Base-by-base conservation (phyloP, 1,140 invertebrate species). In the Halictus rubicundus region DNA sequence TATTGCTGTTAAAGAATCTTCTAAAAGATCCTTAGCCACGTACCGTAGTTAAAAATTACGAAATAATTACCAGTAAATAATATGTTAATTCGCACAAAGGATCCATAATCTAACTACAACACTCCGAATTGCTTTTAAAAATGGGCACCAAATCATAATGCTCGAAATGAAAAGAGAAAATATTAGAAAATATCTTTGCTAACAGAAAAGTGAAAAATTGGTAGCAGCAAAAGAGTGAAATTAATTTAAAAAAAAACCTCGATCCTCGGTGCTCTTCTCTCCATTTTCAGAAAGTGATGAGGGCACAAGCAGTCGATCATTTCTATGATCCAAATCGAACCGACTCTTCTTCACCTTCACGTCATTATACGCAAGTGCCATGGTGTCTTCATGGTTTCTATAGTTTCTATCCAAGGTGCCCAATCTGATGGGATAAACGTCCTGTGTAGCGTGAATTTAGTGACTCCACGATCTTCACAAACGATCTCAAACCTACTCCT, bases 261-360 rank as follows among this genome's bases (percentile, higher is more conserved):
- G 82, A n/a, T 23, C 71, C 12, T 75, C 57, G 1, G 68, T 61
- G 39, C 68, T 76, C 68, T 69, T 81, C 68, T 78, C 68, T 73
- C 72, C 64, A 23, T 77, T 49, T 21, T 27, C 72, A 3, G 79
- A 57, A 19, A 87, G 72, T 21, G 84, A 82, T 46, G 90, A 90
- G 2, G 91, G 91, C 25, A 92, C 81, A 68, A 92, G 61, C 25
- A 92, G 74, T n/a, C 89, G 82, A 64, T 90, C 84, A 3, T 19
- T 86, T 46, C n/a, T 46, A 10, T 81, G 79, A 81, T 89, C 70
- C 69, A 86, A 83, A 86, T 80, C 88, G 39, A 68, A 75, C 10
- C 63, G 66, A 16, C 63, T 54, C 2, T 66, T 19, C 9, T 69
- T 73, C 16, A 49, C 9, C 78, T 78, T 84, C 42, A 70, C n/a